Evolutionary conservation across 1,140 invertebrate genomes (phyloP), one percentile per base, ranked within the genome.

Genomic region (Brachionus manjavacas): DNA sequence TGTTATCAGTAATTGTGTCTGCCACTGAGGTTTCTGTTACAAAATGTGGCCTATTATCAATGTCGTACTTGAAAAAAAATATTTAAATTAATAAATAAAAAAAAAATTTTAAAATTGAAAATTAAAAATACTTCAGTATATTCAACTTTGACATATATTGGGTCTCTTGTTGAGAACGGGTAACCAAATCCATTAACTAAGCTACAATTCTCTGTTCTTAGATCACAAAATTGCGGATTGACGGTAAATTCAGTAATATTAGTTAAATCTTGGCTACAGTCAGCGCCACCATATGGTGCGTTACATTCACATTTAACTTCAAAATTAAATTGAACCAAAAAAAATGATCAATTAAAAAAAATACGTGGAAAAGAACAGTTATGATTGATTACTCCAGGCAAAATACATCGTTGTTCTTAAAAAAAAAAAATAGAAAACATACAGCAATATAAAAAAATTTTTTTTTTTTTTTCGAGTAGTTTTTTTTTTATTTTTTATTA

Each of bases 141-240:
- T 64, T 60, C 52, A 39, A 81, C 20, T 64, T 68, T 14, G 4
- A 41, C 79, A 43, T 64, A 28, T 55, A 81, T 64, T 28, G 31
- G 31, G 41, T 81, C 52, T 28, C 16, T 60, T 64, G 31, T 64
- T 23, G 64, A 60, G 28, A 81, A 81, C 28, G 79, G 79, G 16
- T 64, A 68, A 9, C 79, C 79, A 81, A 64, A 81, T 14, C 31
- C 79, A 31, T 81, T 81, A 16, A 81, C 23, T 60, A 43, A 81
- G 6, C 2, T 39, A 60, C 79, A 81, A 20, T 60, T 41, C 20
- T 55, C 46, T n/a, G 8, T 64, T 60, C 79, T 81, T 68, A 81
- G 28, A 68, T 81, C 79, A 60, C 79, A 81, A 60, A 20, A 64
- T 2, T 28, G 7, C n/a, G 12, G n/a, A 35, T 46, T 35, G 11